These are phyloP conservation scores for Ceratitis capitata DNA, from an alignment of 1,140 invertebrate genomes.

Conservation along the genomic window DNA sequence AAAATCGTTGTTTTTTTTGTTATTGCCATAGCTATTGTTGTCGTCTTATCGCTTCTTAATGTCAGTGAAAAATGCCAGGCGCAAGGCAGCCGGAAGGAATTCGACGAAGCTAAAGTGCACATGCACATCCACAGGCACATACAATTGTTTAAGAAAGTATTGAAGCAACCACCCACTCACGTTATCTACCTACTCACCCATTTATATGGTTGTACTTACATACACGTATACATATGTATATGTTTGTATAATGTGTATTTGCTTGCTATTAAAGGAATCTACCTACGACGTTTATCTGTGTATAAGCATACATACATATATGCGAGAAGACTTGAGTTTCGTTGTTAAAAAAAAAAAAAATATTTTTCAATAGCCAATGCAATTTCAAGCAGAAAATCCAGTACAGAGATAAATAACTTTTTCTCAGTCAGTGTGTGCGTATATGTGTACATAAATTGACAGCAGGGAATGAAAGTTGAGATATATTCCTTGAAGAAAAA, in stretches of 20 bases:
- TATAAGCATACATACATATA: too few species aligned
- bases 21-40: background rate
- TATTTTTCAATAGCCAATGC: conserved; percentile 24
- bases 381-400: conserved; percentile 18
- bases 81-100: conserved; percentile 26
- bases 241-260: background rate
- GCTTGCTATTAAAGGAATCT: background rate
- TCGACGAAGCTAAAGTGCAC: background rate
- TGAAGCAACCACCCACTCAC: background rate
- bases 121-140: background rate
- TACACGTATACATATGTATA: background rate
- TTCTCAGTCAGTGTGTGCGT: background rate
- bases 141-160: background rate
- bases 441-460: background rate
- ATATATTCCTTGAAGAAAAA: background rate
- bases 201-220: background rate
- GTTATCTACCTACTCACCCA: background rate
- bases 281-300: too few species aligned
- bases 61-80: conserved; percentile 34
- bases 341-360: conserved; percentile 11
- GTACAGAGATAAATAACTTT: conserved; percentile 17
- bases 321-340: background rate
- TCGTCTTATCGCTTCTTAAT: conserved; percentile 29
- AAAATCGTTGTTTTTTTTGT: background rate
- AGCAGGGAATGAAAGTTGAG: background rate